Evolutionary conservation across 2,113 vertebrate species (phyloP).

Genomic region (Vulpes ferrilata): DNA sequence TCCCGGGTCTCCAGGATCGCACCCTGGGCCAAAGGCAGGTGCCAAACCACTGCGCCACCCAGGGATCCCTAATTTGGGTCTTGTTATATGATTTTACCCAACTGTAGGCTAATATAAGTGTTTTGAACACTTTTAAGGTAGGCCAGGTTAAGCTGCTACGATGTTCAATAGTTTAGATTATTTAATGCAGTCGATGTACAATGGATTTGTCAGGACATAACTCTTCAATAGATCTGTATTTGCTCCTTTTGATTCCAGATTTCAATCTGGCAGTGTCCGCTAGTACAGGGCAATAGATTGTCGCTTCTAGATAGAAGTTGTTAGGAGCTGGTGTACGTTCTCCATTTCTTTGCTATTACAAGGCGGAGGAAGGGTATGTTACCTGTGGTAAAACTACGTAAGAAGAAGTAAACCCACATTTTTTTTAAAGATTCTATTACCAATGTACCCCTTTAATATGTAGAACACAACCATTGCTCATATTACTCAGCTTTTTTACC

Average conservation of each 20-base stretch:
- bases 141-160: background rate
- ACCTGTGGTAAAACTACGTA: background rate
- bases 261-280: background rate
- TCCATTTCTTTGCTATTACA: background rate
- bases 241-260: background rate
- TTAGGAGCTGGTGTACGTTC: background rate
- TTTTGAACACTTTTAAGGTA: background rate
- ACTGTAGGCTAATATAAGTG: background rate
- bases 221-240: background rate
- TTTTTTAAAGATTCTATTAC: background rate
- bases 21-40: too few relatives aligned
- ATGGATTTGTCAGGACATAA: background rate
- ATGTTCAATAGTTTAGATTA: background rate
- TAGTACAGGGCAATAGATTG: rapidly evolving
- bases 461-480: too few relatives aligned
- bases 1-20: too few relatives aligned
- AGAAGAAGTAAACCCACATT: background rate
- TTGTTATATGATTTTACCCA: background rate
- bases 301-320: background rate
- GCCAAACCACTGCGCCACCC: too few relatives aligned
- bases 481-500: background rate
- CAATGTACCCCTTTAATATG: background rate
- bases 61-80: background rate
- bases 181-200: background rate
- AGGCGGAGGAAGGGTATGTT: background rate